Conservation (phyloP, 2,797 vertebrate species). For the Myiotriccus ornatus region DNA sequence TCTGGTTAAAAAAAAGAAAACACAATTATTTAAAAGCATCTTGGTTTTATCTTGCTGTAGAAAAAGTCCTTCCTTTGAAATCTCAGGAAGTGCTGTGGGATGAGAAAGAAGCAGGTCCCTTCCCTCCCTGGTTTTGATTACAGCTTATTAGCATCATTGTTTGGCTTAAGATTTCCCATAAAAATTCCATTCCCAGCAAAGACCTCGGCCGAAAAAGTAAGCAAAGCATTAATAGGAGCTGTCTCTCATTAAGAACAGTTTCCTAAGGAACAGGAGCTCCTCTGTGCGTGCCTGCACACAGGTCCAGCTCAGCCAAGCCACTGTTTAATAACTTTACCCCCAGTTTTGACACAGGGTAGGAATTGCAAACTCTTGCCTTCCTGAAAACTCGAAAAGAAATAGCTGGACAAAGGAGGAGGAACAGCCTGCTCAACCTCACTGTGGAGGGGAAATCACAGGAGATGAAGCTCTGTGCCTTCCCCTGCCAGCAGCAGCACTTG, state of each 20-base stretch:
- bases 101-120: neutral
- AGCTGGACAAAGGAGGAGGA: neutral
- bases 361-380: neutral
- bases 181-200: conserved; percentile 45
- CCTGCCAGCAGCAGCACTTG: neutral
- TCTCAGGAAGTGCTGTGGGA: neutral
- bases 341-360: neutral
- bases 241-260: neutral
- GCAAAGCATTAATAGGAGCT: neutral
- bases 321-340: neutral
- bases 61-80: neutral
- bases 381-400: neutral
- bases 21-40: neutral
- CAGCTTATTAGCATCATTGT: conserved; percentile 21
- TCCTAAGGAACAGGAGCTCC: neutral
- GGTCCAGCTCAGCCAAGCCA: neutral
- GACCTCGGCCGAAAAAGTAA: neutral
- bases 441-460: neutral
- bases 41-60: neutral
- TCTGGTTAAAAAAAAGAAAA: neutral
- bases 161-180: conserved; percentile 24
- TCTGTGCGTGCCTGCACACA: too few relatives aligned
- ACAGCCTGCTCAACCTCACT: neutral
- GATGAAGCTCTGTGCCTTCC: neutral
- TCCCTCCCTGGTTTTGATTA: conserved; percentile 33